Percentiles rank a stretch among this genome's conserved stretches.
phyloP scores from a whole-genome alignment of 1,140 invertebrate genomes.

The Lucilia cuprina region DNA sequence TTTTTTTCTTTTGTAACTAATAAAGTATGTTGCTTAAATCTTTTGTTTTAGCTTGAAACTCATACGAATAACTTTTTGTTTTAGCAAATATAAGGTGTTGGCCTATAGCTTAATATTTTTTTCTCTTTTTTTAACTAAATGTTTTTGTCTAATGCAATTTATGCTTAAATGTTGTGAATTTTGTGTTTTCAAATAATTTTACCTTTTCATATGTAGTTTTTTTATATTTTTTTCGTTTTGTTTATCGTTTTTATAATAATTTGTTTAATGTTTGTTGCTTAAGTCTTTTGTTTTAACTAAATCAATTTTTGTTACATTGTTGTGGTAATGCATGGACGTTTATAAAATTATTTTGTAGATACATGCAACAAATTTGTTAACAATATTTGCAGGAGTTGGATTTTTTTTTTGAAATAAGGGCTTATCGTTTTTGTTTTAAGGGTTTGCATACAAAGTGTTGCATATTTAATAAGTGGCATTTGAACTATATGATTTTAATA shows the following conservation, averaged over 20 bases:
- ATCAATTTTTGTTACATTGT: not conserved
- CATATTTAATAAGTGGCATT: too few relatives aligned
- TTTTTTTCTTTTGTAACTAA: not conserved
- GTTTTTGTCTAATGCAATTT: not conserved
- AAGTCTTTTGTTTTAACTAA: constrained; percentile 29
- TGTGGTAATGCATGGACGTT: not conserved
- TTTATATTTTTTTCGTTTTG: not conserved
- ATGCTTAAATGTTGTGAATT: not conserved
- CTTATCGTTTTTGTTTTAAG: too few relatives aligned
- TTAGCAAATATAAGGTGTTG: not conserved
- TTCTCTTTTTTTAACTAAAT: not conserved
- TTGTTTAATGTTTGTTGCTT: constrained; percentile 29
- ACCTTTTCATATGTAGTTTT: not conserved
- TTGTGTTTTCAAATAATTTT: not conserved
- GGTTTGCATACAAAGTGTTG: too few relatives aligned
- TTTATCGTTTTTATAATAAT: constrained; percentile 1
- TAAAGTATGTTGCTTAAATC: constrained; percentile 8
- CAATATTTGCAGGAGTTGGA: too few relatives aligned
- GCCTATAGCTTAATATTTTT: not conserved
- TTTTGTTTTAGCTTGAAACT: constrained; percentile 2
- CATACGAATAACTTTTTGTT: not conserved
- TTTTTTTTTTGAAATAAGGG: too few relatives aligned
- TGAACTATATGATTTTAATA: too few relatives aligned
- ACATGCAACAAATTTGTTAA: not conserved
- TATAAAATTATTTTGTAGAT: not conserved